Base-by-base conservation (phyloP, 2,888 invertebrate species). In the Phymatocera aterrima region DNA sequence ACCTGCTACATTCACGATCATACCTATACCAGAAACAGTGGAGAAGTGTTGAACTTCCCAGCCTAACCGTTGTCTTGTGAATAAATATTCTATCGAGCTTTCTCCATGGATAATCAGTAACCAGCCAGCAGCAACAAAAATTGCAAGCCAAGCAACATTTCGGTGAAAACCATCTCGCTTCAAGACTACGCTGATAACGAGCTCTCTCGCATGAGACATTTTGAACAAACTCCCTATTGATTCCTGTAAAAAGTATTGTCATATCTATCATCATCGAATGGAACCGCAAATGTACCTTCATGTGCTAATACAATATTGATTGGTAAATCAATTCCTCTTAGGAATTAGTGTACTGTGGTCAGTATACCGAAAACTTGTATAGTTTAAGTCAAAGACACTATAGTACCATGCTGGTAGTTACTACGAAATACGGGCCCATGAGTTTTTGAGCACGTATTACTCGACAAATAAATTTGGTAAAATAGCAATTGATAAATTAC, bases 41-140 rank as follows among this genome's bases (percentile, higher is more conserved):
- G 94, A 94, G 83, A 92, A 95, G 37, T 94, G 91, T 70, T 92
- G 89, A 40, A 95, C 90, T 15, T 93, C 91, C 96, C 95, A 96
- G 31, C 93, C 91, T 60, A 96, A 93, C 84, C 93, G 93, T 48
- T 93, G 91, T 80, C 94, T 92, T 5, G 93, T 89, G 84, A 94
- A 96, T 83, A 95, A 84, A 85, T 93, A 95, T 68, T 92, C 92
- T 12, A 95, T 91, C 10, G 90, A 85, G n/a, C 88, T 79, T 21
- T 92, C 88, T n/a, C 94, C 94, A 80, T 91, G 91, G 4, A 91
- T 77, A 24, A 91, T 87, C 79, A 92, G 89, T 79, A 92, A 84
- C 0, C 89, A 86, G 28, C 88, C 15, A 4, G 83, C 79, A 24
- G 89, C 81, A n/a, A 81, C 77, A 70, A 64, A 24, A 40, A 93